A percentile compares a stretch with the other conserved stretches of the same genome.
Evolutionary conservation across 2,888 invertebrate genomes (phyloP).

Genomic region (Exephanes ischioxanthus): DNA sequence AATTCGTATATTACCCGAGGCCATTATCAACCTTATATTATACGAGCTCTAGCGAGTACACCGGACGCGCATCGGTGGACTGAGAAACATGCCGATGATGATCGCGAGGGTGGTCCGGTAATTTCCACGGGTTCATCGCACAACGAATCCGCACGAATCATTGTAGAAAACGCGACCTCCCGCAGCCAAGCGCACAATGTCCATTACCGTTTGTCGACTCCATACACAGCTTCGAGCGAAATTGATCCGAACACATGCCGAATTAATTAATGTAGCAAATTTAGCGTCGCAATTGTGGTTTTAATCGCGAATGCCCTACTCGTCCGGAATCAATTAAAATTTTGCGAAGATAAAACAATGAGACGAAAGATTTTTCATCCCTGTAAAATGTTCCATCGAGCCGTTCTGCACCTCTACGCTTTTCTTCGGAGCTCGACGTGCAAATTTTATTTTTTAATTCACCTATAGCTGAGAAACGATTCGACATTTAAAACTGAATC

Average conservation of each 20-base stretch:
- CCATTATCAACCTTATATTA: constrained; percentile 20
- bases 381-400: too few relatives aligned
- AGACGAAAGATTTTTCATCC: too few relatives aligned
- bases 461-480: too few relatives aligned
- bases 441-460: too few relatives aligned
- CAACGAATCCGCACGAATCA: constrained; percentile 11
- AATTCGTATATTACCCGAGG: constrained; percentile 24
- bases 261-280: constrained; percentile 47
- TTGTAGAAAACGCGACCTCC: constrained; percentile 9
- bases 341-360: not conserved
- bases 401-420: too few relatives aligned
- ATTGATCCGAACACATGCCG: constrained; percentile 30
- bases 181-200: constrained; percentile 13
- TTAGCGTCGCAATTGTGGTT: too few relatives aligned
- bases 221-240: constrained; percentile 1
- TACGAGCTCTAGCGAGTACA: constrained; percentile 25
- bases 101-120: constrained; percentile 38
- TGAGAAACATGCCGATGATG: constrained; percentile 25
- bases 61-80: not conserved
- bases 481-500: too few relatives aligned
- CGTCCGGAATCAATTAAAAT: not conserved
- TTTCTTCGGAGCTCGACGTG: too few relatives aligned
- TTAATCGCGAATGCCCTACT: too few relatives aligned
- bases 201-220: constrained; percentile 58
- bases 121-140: too few relatives aligned